Base-by-base conservation (phyloP, 2,888 invertebrate species). In the Ophioninae sp. region DNA sequence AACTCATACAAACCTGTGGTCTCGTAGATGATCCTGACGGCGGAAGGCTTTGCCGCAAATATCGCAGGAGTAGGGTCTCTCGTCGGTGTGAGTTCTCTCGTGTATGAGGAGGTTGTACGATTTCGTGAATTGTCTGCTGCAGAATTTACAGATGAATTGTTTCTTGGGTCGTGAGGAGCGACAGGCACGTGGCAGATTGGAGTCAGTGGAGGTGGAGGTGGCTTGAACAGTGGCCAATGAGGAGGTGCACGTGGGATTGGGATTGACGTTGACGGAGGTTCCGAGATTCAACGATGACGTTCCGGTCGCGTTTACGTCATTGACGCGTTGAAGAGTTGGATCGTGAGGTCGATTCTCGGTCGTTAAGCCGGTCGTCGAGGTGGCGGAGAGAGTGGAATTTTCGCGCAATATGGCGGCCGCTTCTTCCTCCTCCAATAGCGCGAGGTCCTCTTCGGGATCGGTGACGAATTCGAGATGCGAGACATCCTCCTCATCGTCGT, bases 41-140 rank as follows among this genome's bases (percentile, higher is more conserved):
- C 99, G 97, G 95, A 99, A 99, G 89, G 97, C 97, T 94, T 99
- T 99, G 91, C 98, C 97, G 94, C 99, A 99, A 89, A 99, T 97
- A 94, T 99, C 99, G 94, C 99, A 99, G 91, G 97, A 97, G 94
- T 98, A 99, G 80, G 98, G 98, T 91, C 99, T 95, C 94, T 99
- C 99, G 86, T 97, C 97, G 93, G 98, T 98, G 95, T 99, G 99
- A 90, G 98, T 99, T 93, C 99, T 95, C 94, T 99, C 99, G 95
- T 99, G 99, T 91, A 99, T 99, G 95, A 99, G 96, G 93, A 99
- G 95, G 94, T 99, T 99, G 95, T 99, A 99, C 88, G 98, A 97
- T 94, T 99, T 99, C 92, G 98, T 99, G 95, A 99, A 99, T 93
- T 98, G 96, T 92, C 99, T 96, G 93, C 97, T 97, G 95, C 99